phyloP scores from a whole-genome alignment of 1,140 invertebrate genomes.

The Drosophila santomea region DNA sequence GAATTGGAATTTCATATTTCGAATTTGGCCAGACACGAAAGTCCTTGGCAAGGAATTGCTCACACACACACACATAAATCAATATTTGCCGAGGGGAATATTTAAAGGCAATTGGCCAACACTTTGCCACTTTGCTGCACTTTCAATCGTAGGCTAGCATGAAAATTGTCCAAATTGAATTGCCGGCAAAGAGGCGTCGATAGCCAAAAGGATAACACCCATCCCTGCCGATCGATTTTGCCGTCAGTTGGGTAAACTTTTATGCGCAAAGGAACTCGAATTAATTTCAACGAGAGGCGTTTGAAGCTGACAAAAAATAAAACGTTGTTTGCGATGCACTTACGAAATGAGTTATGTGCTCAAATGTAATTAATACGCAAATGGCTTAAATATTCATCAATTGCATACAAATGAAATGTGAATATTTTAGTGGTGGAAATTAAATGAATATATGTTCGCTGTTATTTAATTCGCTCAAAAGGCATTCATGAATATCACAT shows the following conservation, averaged over 20 bases:
- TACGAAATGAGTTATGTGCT: background rate
- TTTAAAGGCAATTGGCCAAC: slow-evolving; percentile 52
- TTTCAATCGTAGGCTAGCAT: slow-evolving; percentile 32
- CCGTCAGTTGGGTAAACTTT: background rate
- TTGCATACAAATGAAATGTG: background rate
- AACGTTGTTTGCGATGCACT: background rate
- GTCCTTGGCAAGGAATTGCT: background rate
- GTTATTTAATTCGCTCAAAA: background rate
- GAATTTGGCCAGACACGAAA: slow-evolving; percentile 12
- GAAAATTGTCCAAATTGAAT: slow-evolving; percentile 64
- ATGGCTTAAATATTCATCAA: slow-evolving; percentile 1
- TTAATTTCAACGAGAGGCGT: slow-evolving; percentile 7
- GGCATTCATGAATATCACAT: background rate
- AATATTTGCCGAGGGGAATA: slow-evolving; percentile 60
- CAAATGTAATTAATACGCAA: background rate
- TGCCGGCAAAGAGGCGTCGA: slow-evolving; percentile 23
- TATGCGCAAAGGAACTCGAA: slow-evolving; percentile 12
- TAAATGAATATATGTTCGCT: background rate
- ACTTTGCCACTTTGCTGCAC: slow-evolving; percentile 50
- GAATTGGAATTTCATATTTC: slow-evolving; percentile 46
- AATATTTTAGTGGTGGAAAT: slow-evolving; percentile 6
- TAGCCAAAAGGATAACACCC: slow-evolving; percentile 14
- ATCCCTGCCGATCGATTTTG: slow-evolving; percentile 26
- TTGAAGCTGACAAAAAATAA: slow-evolving; percentile 8
- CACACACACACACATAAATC: slow-evolving; percentile 48